Evolutionary conservation across 2,113 vertebrate species (phyloP), one percentile per base, ranked within the genome.

Genomic region (Collichthys lucidus): DNA sequence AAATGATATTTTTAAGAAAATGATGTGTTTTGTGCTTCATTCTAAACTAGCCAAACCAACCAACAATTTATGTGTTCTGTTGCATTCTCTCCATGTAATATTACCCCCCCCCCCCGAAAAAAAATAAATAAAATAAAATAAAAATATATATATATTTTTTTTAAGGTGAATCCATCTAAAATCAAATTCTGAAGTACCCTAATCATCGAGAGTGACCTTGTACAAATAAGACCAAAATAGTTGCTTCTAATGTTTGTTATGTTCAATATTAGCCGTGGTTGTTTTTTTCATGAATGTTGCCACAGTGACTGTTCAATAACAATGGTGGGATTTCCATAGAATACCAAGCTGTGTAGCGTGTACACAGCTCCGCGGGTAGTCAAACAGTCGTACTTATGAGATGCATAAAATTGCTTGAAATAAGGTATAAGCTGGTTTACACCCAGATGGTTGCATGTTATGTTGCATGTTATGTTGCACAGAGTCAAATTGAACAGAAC

Each of bases 401-500:
- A 89, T 82, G 87, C 85, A 84, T 81, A 62, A 65, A 79, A 86
- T 80, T 53, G 72, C 78, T 82, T 65, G n/a, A 86, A 89, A 89
- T 62, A 89, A 89, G 86, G 80, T 82, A 87, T 89, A 82, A 81
- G 83, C 76, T 79, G 80, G 85, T 92, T 92, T 89, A 89, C 77
- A 82, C 86, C 50, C 86, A 84, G 80, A 90, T 84, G 86, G 83
- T 80, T 77, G 75, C 63, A 70, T 80, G 87, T 91, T 84, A 77
- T 76, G 83, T 80, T 77, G 75, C 63, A 70, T 80, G 87, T 91
- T 84, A 77, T 76, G 87, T 90, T 84, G 85, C 77, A 81, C 73
- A 31, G 78, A 90, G 86, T 86, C 89, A 90, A 92, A 92, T 84
- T 90, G 89, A 92, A 93, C 86, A 86, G 91, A 92, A 87, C 90